phyloP scores from a whole-genome alignment of 1,140 invertebrate species.

The Lepidurus apus region DNA sequence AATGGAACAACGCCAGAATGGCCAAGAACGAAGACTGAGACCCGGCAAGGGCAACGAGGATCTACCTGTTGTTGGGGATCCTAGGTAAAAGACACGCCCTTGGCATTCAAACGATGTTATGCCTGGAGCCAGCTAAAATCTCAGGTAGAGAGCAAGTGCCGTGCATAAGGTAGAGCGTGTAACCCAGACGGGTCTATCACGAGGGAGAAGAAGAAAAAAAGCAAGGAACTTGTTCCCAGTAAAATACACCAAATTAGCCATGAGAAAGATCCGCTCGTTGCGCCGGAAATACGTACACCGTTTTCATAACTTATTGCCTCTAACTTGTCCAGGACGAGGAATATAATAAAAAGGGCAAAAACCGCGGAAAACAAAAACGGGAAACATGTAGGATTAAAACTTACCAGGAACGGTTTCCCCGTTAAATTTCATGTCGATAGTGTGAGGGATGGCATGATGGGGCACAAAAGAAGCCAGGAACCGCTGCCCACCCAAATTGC shows the following conservation, averaged over 20 bases:
- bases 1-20: background rate
- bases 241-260: background rate
- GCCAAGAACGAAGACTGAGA: background rate
- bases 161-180: too few relatives aligned
- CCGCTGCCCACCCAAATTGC: constrained; percentile 81
- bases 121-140: background rate
- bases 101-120: constrained; percentile 4
- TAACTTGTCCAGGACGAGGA: too few relatives aligned
- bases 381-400: constrained; percentile 41
- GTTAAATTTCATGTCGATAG: constrained; percentile 94
- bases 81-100: background rate
- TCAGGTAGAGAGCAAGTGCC: background rate
- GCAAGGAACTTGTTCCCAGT: background rate
- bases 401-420: constrained; percentile 85
- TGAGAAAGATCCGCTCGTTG: background rate
- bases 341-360: background rate
- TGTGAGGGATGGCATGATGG: constrained; percentile 73
- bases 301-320: background rate
- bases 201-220: background rate
- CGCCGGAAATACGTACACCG: background rate
- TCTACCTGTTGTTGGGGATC: background rate
- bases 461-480: constrained; percentile 88
- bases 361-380: background rate
- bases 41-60: background rate
- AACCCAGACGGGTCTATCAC: too few relatives aligned